phyloP scores from a whole-genome alignment of 2,797 vertebrate species.

The Decapterus maruadsi region DNA sequence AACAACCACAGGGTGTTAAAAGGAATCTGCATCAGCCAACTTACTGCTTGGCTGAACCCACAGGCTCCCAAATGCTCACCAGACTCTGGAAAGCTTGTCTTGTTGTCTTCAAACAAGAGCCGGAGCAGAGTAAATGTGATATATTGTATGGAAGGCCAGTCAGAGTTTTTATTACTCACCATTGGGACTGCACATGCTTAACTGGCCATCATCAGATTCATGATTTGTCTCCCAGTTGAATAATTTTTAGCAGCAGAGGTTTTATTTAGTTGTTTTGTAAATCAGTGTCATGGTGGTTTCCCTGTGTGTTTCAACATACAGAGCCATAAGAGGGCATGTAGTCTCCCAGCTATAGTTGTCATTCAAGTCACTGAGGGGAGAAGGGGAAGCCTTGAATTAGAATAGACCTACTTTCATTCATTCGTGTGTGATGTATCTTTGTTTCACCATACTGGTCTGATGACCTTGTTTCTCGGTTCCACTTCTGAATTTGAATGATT shows the following conservation, averaged over 20 bases:
- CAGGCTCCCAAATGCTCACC: conserved; percentile 64
- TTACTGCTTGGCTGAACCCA: conserved; percentile 67
- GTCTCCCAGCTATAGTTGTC: conserved; percentile 32
- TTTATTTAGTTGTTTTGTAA: conserved; percentile 50
- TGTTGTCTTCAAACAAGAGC: conserved; percentile 33
- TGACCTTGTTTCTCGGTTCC: conserved; percentile 41
- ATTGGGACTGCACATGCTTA: conserved; percentile 6
- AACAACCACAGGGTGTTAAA: conserved; percentile 65
- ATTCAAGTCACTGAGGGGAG: conserved; percentile 43
- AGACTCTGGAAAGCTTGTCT: conserved; percentile 49
- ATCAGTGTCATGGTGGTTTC: conserved; percentile 19
- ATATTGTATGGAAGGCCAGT: background rate
- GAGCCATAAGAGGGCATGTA: background rate
- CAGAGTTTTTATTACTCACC: conserved; percentile 47
- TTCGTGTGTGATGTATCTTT: conserved; percentile 30
- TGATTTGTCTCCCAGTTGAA: conserved; percentile 31
- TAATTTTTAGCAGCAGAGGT: conserved; percentile 52
- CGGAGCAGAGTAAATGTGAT: conserved; percentile 23
- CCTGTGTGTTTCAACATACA: conserved; percentile 19
- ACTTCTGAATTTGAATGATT: conserved; percentile 34
- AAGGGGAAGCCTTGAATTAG: conserved; percentile 38
- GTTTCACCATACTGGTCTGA: conserved; percentile 29
- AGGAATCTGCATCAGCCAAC: conserved; percentile 61
- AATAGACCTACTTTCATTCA: too few species aligned
- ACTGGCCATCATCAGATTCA: conserved; percentile 33